These are phyloP conservation scores for Ia io DNA, from an alignment of 2,113 vertebrate genomes.

Conservation along the genomic window DNA sequence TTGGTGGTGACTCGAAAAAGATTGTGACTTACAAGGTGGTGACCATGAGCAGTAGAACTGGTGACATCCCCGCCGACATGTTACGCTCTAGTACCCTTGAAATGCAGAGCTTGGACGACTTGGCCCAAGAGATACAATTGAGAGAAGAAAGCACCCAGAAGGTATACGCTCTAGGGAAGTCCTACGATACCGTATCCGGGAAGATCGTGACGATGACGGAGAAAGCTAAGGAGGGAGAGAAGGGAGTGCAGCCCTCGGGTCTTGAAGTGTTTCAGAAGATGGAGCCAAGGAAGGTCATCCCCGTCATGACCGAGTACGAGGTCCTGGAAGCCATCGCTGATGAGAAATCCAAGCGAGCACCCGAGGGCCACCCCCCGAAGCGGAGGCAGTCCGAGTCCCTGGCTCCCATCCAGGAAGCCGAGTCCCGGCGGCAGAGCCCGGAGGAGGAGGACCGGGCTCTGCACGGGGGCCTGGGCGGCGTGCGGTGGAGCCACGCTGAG, in stretches of 20 bases:
- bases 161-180: constrained; percentile 88
- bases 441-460: constrained; percentile 72
- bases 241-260: constrained; percentile 56
- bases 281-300: constrained; percentile 79
- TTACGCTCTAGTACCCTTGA: constrained; percentile 80
- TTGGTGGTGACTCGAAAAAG: constrained; percentile 87
- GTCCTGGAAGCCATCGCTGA: constrained; percentile 83
- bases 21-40: constrained; percentile 86
- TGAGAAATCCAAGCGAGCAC: constrained; percentile 81
- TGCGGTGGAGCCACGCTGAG: constrained; percentile 57
- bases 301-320: constrained; percentile 83
- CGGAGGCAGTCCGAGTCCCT: constrained; percentile 83
- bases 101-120: constrained; percentile 87
- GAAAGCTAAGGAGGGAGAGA: constrained; percentile 80
- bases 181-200: constrained; percentile 88
- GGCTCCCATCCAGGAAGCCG: constrained; percentile 86
- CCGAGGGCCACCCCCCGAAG: constrained; percentile 77
- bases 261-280: constrained; percentile 72
- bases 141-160: constrained; percentile 87
- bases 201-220: constrained; percentile 89
- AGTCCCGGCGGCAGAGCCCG: constrained; percentile 82
- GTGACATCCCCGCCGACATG: constrained; percentile 81
- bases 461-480: constrained; percentile 45
- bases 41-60: constrained; percentile 85
- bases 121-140: constrained; percentile 85